A percentile compares a stretch with the other conserved stretches of the same genome.
Conservation (phyloP, 2,797 vertebrate species). For the Coregonus suidteri region DNA sequence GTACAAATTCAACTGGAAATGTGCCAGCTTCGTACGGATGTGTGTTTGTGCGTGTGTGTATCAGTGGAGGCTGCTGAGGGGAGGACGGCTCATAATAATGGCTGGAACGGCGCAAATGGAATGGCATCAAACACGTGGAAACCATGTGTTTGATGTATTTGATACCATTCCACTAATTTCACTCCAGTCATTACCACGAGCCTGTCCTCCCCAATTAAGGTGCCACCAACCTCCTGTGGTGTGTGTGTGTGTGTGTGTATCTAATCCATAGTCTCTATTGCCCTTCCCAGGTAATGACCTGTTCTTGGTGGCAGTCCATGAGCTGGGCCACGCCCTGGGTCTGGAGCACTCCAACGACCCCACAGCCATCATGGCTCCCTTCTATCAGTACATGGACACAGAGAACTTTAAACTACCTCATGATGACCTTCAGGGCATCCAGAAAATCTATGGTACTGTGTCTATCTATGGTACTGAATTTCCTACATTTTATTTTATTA, state of each 20-base stretch:
- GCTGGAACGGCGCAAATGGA: too few relatives aligned
- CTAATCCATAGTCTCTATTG: not conserved
- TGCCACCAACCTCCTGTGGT: too few relatives aligned
- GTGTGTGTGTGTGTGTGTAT: not conserved
- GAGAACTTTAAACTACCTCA: slow-evolving; percentile 85
- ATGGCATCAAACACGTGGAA: too few relatives aligned
- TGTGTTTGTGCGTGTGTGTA: not conserved
- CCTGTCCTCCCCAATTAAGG: too few relatives aligned
- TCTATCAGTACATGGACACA: slow-evolving; percentile 86
- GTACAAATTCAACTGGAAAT: not conserved
- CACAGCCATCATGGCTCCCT: slow-evolving; percentile 86
- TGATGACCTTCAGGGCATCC: slow-evolving; percentile 85
- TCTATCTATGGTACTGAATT: not conserved
- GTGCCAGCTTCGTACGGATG: not conserved
- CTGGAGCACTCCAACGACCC: slow-evolving; percentile 84
- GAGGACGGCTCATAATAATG: too few relatives aligned
- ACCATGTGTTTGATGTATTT: too few relatives aligned
- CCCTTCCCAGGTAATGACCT: slow-evolving; percentile 80
- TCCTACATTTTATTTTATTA: not conserved
- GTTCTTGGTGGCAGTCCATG: slow-evolving; percentile 85
- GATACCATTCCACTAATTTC: too few relatives aligned
- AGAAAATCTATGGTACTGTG: slow-evolving; percentile 81
- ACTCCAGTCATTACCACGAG: too few relatives aligned
- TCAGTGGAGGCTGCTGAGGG: not conserved
- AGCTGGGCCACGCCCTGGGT: slow-evolving; percentile 84